Conservation (phyloP, 2,797 vertebrate genomes). For the Thalassophryne amazonica region DNA sequence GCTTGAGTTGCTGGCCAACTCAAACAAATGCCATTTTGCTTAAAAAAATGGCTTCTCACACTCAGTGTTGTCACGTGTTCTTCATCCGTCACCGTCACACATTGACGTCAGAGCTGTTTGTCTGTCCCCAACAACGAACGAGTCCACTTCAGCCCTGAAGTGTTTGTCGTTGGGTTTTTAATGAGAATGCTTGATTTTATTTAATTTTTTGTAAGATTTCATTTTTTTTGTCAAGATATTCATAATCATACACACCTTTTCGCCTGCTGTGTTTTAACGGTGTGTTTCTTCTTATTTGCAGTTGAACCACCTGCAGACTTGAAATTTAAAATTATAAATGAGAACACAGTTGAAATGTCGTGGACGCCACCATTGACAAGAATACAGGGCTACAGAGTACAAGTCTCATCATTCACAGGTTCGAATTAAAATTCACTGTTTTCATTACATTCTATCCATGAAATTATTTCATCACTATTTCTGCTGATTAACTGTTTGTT, state of each 20-base stretch:
- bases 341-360: slow-evolving; percentile 97
- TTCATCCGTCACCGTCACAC: slow-evolving; percentile 78
- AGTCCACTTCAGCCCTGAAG: slow-evolving; percentile 80
- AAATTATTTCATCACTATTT: too few relatives aligned
- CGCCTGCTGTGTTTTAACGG: slow-evolving; percentile 54
- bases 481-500: neutral
- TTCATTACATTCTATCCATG: too few relatives aligned
- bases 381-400: slow-evolving; percentile 94
- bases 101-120: slow-evolving; percentile 74
- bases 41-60: slow-evolving; percentile 86
- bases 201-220: too few relatives aligned
- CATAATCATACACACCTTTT: slow-evolving; percentile 23
- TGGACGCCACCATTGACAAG: slow-evolving; percentile 85
- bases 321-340: slow-evolving; percentile 99
- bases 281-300: slow-evolving; percentile 81
- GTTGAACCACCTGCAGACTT: slow-evolving; percentile 96
- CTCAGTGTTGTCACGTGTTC: slow-evolving; percentile 75
- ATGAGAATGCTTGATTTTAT: slow-evolving; percentile 84
- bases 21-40: slow-evolving; percentile 95
- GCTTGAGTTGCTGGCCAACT: slow-evolving; percentile 97
- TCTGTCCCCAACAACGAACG: slow-evolving; percentile 88
- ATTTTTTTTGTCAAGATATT: too few relatives aligned
- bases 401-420: slow-evolving; percentile 90
- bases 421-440: too few relatives aligned
- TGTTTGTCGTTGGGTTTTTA: slow-evolving; percentile 92